Percentiles rank a stretch among this genome's conserved stretches.
Evolutionary conservation across 2,888 invertebrate species (phyloP).

Genomic region (Hydropsyche betteni): DNA sequence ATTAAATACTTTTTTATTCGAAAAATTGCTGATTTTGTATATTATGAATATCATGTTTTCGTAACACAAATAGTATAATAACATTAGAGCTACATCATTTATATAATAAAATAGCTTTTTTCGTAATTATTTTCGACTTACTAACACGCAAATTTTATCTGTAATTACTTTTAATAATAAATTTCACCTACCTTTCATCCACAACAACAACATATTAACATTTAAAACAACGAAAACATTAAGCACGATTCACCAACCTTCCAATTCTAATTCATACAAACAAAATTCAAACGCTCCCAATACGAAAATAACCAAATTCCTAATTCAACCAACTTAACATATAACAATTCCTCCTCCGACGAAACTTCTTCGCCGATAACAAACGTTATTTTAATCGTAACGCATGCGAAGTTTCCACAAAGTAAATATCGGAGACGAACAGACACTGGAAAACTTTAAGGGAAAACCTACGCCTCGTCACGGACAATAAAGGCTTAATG

Average conservation of each 20-base stretch:
- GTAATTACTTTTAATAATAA: no score
- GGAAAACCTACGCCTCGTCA: slow-evolving; percentile 39
- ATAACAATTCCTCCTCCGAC: neutral
- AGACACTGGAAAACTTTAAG: slow-evolving; percentile 23
- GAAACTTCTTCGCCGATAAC: slow-evolving; percentile 4
- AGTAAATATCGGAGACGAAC: slow-evolving; percentile 30
- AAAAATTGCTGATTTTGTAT: no score
- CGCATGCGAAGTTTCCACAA: slow-evolving; percentile 29
- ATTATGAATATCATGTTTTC: no score
- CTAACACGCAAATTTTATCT: no score
- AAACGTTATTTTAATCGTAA: slow-evolving; percentile 21
- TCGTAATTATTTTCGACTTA: no score
- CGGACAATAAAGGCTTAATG: slow-evolving; percentile 43
- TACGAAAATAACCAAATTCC: neutral
- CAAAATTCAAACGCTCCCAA: neutral
- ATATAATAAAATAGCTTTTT: no score
- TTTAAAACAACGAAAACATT: no score
- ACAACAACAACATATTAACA: no score
- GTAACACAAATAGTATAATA: no score
- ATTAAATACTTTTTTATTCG: no score
- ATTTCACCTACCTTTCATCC: no score
- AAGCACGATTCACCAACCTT: neutral
- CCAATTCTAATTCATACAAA: neutral
- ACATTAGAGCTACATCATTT: no score
- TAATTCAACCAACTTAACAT: neutral